Evolutionary conservation across 1,140 invertebrate species (phyloP).

Genomic region (Neoseiulus cucumeris): DNA sequence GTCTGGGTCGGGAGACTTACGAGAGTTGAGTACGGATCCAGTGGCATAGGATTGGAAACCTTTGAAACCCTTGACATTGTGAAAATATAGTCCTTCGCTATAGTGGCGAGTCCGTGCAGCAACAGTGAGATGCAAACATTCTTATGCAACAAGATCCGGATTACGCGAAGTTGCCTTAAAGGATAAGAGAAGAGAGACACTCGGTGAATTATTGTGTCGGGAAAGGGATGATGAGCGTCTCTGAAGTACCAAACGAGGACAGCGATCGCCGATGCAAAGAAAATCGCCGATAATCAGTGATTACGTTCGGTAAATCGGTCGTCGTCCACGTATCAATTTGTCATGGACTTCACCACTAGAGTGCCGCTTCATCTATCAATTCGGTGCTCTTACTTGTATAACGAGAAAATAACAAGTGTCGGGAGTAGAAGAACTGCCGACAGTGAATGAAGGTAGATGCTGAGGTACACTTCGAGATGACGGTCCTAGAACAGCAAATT

Average conservation of each 20-base stretch:
- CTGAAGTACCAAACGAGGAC: too few relatives aligned
- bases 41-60: background rate
- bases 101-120: constrained; percentile 1
- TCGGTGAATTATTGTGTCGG: too few relatives aligned
- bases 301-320: too few relatives aligned
- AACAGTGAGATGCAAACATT: constrained; percentile 8
- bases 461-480: constrained; percentile 3
- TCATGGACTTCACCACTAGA: too few relatives aligned
- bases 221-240: too few relatives aligned
- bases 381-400: constrained; percentile 10
- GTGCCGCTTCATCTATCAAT: too few relatives aligned
- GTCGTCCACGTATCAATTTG: too few relatives aligned
- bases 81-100: constrained; percentile 9
- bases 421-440: constrained; percentile 2
- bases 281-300: too few relatives aligned
- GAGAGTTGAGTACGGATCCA: background rate
- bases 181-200: background rate
- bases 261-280: too few relatives aligned
- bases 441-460: constrained; percentile 9
- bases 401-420: background rate
- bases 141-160: background rate
- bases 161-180: constrained; percentile 9
- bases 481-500: background rate
- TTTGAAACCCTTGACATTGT: constrained; percentile 5
- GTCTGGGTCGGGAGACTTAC: background rate